Base-by-base conservation (phyloP, 2,888 invertebrate species). In the Xanthia togata region DNA sequence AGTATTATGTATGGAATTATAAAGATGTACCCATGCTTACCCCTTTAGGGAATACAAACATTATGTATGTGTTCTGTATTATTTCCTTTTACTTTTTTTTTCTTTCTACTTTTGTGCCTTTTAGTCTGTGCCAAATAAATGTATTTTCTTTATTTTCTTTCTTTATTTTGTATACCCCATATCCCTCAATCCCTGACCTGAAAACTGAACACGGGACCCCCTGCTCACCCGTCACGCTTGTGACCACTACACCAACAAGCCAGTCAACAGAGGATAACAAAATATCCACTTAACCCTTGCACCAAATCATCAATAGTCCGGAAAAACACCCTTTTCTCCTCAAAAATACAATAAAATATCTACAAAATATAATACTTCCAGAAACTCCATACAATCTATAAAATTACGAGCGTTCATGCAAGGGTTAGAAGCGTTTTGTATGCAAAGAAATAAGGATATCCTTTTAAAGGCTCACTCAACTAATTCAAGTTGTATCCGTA, bases 381-480 rank as follows among this genome's bases (percentile, higher is more conserved):
- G 41, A 68, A 64, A 64, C 20, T 47, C 64, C n/a, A 83, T 79
- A 57, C 81, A 86, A 81, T 77, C 62, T 81, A 74, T 70, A 70
- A 81, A 70, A 83, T 76, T 86, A 78, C 44, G 70, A 62, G 71
- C 73, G 59, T 60, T 62, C 75, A 60, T 64, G 57, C 9, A 65
- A 77, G 68, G 74, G 87, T 84, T 75, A 44, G 31, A 38, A 50
- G 38, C 70, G 60, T 80, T 80, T 86, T 82, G 78, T 88, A 74
- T 81, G 78, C 70, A 78, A 84, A 84, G 76, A 68, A 81, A 82
- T 85, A 87, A 87, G 89, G 87, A 88, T 79, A 87, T 88, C 89
- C 87, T 71, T 79, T 75, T 82, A 64, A 74, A 84, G 70, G 72
- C 69, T 64, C 65, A 57, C 70, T 67, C 65, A 60, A 69, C 76